Conservation (phyloP, 2,888 invertebrate species). For the Drosophila subquinaria region DNA sequence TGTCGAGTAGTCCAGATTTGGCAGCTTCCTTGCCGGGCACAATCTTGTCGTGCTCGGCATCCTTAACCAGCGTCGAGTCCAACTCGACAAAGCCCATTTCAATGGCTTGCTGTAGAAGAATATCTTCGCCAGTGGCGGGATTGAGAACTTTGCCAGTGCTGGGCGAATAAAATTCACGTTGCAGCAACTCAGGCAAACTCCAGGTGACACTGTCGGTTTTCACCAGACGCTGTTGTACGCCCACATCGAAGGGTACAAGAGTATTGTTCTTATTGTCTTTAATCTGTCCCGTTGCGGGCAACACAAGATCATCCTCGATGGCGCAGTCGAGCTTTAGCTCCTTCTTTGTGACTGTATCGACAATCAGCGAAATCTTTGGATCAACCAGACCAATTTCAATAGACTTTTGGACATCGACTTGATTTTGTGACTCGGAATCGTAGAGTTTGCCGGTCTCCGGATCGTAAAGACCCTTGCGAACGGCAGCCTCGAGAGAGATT, state of each 20-base stretch:
- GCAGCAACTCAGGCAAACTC: constrained; percentile 90
- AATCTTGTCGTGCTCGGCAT: constrained; percentile 89
- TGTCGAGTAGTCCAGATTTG: constrained; percentile 89
- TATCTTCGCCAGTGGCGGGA: constrained; percentile 90
- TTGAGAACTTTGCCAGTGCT: constrained; percentile 91
- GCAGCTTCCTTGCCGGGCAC: constrained; percentile 90
- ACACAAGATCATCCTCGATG: constrained; percentile 89
- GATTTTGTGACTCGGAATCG: constrained; percentile 90
- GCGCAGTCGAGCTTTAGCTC: constrained; percentile 92
- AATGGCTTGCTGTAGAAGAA: constrained; percentile 92
- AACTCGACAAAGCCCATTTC: constrained; percentile 90
- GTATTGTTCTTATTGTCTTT: constrained; percentile 90
- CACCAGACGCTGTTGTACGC: constrained; percentile 89
- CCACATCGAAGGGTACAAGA: constrained; percentile 90
- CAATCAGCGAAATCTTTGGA: constrained; percentile 92
- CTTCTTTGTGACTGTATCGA: constrained; percentile 90
- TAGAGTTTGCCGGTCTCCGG: constrained; percentile 89
- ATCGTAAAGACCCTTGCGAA: constrained; percentile 90
- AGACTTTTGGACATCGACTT: constrained; percentile 91
- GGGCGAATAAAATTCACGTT: constrained; percentile 91
- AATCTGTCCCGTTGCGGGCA: constrained; percentile 90
- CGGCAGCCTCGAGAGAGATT: constrained; percentile 92
- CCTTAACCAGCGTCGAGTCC: constrained; percentile 90
- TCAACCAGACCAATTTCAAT: constrained; percentile 92
- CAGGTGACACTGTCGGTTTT: constrained; percentile 90